Conservation (phyloP, 2,113 vertebrate species). For the Myiozetetes cayanensis region DNA sequence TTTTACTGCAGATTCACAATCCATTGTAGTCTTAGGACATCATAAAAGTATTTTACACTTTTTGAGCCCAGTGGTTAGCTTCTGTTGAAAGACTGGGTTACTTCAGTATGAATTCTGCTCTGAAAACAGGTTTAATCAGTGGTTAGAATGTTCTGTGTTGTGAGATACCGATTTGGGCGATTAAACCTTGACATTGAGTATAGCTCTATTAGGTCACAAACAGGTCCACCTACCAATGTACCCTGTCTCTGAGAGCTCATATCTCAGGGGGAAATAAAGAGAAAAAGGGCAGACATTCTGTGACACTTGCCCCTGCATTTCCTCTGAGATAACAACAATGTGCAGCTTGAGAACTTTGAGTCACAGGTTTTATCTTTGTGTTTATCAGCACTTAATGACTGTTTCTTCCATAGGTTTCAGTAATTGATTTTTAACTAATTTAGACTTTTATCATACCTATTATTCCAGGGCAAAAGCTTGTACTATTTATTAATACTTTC, state of each 20-base stretch:
- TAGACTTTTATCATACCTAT: not conserved
- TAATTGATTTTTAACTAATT: not conserved
- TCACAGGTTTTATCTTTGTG: not conserved
- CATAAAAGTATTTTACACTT: not conserved
- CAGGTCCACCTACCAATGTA: not conserved
- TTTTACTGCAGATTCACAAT: constrained; percentile 25
- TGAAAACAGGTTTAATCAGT: constrained; percentile 18
- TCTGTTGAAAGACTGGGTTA: constrained; percentile 1
- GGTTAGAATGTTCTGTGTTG: not conserved
- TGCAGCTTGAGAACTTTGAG: not conserved
- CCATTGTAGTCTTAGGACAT: constrained; percentile 4
- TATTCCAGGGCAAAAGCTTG: not conserved
- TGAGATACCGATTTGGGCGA: not conserved
- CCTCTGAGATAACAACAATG: not conserved
- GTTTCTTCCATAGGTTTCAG: not conserved
- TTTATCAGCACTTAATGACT: not conserved
- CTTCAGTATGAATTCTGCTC: not conserved
- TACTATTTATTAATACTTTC: not conserved
- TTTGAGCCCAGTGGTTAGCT: constrained; percentile 23
- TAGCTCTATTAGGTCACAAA: not conserved
- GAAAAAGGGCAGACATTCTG: not conserved
- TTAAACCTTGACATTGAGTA: not conserved
- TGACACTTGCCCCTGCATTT: not conserved
- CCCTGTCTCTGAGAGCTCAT: not conserved
- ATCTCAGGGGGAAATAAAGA: not conserved